A percentile compares a stretch with the other conserved stretches of the same genome.
Evolutionary conservation across 2,113 vertebrate genomes (phyloP).

Genomic region (Vombatus ursinus): DNA sequence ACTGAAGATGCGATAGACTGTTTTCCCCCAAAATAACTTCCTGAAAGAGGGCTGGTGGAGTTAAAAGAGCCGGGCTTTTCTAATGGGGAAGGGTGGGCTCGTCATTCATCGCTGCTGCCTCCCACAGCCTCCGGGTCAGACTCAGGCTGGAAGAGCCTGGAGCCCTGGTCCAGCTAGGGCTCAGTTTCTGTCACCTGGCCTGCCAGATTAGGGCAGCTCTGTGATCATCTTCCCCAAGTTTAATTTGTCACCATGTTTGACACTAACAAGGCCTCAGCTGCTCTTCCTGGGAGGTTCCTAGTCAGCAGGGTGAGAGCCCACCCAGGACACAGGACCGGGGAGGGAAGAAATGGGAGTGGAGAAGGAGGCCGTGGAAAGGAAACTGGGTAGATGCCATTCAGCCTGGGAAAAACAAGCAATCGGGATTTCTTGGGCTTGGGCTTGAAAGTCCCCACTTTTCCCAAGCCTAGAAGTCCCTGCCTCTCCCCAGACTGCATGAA

Average conservation of each 20-base stretch:
- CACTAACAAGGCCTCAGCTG: background rate
- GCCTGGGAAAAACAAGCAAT: slow-evolving; percentile 2
- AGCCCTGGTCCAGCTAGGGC: slow-evolving; percentile 46
- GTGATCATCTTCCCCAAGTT: background rate
- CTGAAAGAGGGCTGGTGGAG: slow-evolving; percentile 42
- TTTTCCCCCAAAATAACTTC: background rate
- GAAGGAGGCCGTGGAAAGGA: background rate
- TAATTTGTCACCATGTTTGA: slow-evolving; percentile 24
- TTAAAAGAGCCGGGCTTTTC: slow-evolving; percentile 54
- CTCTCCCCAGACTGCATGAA: background rate
- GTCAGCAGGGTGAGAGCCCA: slow-evolving; percentile 54
- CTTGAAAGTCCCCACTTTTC: background rate
- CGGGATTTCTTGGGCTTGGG: background rate
- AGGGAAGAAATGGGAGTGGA: background rate
- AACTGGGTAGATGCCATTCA: background rate
- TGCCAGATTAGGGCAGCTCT: slow-evolving; percentile 5
- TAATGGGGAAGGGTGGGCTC: slow-evolving; percentile 71
- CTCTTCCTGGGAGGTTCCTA: slow-evolving; percentile 28
- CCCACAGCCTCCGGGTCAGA: slow-evolving; percentile 28
- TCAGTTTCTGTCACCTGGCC: slow-evolving; percentile 55
- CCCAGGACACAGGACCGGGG: background rate
- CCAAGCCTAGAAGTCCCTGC: background rate
- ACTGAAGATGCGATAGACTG: slow-evolving; percentile 56
- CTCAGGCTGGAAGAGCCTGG: slow-evolving; percentile 11
- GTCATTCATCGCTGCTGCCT: slow-evolving; percentile 62